Evolutionary conservation across 1,140 invertebrate genomes (phyloP).

Genomic region (Elysia chlorotica): DNA sequence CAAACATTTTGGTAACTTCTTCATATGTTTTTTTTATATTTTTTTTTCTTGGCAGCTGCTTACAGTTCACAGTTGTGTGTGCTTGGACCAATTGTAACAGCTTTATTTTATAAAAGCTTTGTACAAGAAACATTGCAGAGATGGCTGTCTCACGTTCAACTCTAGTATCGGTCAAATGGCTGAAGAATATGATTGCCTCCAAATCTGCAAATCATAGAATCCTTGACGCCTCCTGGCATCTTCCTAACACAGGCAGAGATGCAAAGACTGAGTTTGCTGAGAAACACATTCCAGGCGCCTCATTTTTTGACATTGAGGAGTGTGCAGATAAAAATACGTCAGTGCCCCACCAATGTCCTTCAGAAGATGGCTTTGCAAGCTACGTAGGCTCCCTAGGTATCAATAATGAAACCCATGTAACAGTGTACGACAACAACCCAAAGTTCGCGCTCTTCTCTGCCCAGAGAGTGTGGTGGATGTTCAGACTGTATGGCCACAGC

Average conservation of each 20-base stretch:
- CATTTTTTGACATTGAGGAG: conserved; percentile 56
- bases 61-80: too few relatives aligned
- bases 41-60: too few relatives aligned
- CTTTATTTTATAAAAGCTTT: too few relatives aligned
- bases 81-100: too few relatives aligned
- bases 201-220: conserved; percentile 22
- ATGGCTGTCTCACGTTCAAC: too few relatives aligned
- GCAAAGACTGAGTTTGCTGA: conserved; percentile 38
- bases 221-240: conserved; percentile 50
- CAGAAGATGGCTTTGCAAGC: conserved; percentile 41
- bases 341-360: conserved; percentile 47
- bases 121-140: too few relatives aligned
- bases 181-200: conserved; percentile 6
- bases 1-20: too few relatives aligned
- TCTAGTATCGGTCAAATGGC: conserved; percentile 1
- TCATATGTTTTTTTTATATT: too few relatives aligned
- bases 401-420: conserved; percentile 51
- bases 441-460: conserved; percentile 52
- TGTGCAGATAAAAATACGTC: conserved; percentile 43
- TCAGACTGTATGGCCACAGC: conserved; percentile 53
- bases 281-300: conserved; percentile 53
- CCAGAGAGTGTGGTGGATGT: conserved; percentile 57
- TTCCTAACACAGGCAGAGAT: conserved; percentile 44
- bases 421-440: conserved; percentile 56
- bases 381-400: conserved; percentile 57